Percentiles rank a stretch among this genome's conserved stretches.
phyloP scores from a whole-genome alignment of 1,140 invertebrate species.

The Armadillidium nasatum region DNA sequence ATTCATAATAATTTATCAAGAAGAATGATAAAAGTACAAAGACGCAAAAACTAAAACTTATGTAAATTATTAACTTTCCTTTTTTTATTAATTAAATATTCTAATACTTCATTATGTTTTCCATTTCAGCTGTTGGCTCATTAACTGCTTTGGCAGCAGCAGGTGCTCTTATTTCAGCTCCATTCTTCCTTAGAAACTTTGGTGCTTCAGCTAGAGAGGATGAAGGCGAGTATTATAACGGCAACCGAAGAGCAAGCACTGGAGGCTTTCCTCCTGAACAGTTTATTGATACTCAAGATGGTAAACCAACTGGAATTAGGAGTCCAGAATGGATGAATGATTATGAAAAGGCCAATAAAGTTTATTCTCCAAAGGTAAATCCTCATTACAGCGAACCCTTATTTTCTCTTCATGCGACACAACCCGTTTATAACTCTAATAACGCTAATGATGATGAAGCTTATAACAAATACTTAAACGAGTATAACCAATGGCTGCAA shows the following conservation, averaged over 20 bases:
- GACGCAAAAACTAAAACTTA: no score
- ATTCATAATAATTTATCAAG: no score
- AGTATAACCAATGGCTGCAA: not conserved
- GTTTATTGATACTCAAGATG: not conserved
- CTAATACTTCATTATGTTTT: not conserved
- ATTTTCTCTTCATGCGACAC: not conserved
- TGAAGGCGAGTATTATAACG: not conserved
- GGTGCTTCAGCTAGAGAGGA: not conserved
- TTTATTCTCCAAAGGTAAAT: not conserved
- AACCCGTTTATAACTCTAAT: not conserved
- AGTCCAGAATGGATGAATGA: not conserved
- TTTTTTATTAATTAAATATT: not conserved
- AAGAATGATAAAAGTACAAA: no score
- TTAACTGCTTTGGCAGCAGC: not conserved
- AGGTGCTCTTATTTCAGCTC: not conserved
- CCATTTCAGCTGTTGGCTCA: not conserved
- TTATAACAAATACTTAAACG: constrained; percentile 1
- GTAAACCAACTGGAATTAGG: not conserved
- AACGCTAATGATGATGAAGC: not conserved
- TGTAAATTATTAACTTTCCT: not conserved
- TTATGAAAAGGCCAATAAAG: not conserved
- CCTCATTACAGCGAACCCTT: not conserved
- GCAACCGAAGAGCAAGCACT: not conserved
- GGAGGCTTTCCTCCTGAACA: not conserved
- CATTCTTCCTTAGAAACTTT: not conserved